Evolutionary conservation across 2,113 vertebrate species (phyloP), one percentile per base, ranked within the genome.

Genomic region (Sorex araneus): DNA sequence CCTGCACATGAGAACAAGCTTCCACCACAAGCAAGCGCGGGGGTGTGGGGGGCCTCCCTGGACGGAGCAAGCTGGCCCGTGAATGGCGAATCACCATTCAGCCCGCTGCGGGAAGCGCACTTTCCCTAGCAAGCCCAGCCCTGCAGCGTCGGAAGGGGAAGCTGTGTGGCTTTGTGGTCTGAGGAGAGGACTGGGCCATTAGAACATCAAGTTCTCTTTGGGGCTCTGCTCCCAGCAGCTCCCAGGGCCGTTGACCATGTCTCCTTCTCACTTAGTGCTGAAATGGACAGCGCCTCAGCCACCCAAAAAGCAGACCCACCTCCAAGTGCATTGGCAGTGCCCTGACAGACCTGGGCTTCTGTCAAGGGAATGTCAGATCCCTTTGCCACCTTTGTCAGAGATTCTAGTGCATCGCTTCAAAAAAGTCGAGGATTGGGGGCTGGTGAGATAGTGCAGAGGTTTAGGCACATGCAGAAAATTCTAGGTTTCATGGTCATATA

Each of bases 81-180:
- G 57, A 95, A 96, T 82, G 94, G 91, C 74, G 92, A 85, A 95
- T 95, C 79, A 73, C 64, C 77, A 79, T 88, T 82, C 67, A 93
- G 82, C 32, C 23, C 21, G 30, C 0, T 0, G 50, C 0, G 16
- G 30, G 67, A 4, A 43, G 0, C 75, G 84, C 66, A 50, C 93
- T 83, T 74, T 83, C 90, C 69, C 13, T 57, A 63, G 57, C 75
- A 47, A 84, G 95, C 71, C 36, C 69, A 67, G 84, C 91, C 84
- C 85, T 18, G 60, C 54, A 40, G 77, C 54, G 3, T 93, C 86
- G 57, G 96, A 94, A 96, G 81, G 91, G 94, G 93, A 97, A 96
- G 92, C 69, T 43, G 64, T 84, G 96, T 54, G 96, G 96, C 90
- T 97, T 95, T 95, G 96, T 60, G 95, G 96, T 94, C n/a, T 85